Percentiles rank a stretch among this genome's conserved stretches.
These are phyloP conservation scores for Toxostoma redivivum DNA, from an alignment of 2,113 vertebrate species.

Conservation along the genomic window DNA sequence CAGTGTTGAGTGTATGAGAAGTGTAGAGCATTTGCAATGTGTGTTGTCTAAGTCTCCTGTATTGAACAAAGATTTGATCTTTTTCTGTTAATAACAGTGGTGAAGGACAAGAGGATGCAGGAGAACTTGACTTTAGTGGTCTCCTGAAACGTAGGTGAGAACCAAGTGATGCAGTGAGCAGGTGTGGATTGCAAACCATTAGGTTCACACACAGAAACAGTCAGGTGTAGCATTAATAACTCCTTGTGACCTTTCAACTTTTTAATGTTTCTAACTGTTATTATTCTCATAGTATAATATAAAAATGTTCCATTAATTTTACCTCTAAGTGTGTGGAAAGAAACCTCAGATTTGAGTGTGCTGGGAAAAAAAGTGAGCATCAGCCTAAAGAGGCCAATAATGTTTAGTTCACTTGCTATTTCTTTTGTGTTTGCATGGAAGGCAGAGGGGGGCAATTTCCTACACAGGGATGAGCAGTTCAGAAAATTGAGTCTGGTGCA, in stretches of 20 bases:
- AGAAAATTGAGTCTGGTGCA: slow-evolving; percentile 60
- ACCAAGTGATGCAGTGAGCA: slow-evolving; percentile 70
- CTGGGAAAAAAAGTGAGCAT: background rate
- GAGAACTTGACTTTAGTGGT: slow-evolving; percentile 99
- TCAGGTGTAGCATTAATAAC: slow-evolving; percentile 65
- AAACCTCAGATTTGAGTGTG: background rate
- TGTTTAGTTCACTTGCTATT: background rate
- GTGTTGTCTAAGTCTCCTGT: slow-evolving; percentile 61
- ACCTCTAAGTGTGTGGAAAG: background rate
- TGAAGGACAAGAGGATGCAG: slow-evolving; percentile 99
- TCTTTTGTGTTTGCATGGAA: slow-evolving; percentile 47
- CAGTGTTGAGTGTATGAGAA: slow-evolving; percentile 48
- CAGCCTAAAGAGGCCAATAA: background rate
- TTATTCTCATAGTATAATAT: background rate
- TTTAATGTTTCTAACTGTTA: slow-evolving; percentile 21
- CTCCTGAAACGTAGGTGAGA: slow-evolving; percentile 99
- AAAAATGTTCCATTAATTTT: background rate
- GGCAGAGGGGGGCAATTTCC: background rate
- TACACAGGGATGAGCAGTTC: slow-evolving; percentile 61
- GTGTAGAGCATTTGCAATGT: slow-evolving; percentile 59
- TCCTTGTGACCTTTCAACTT: background rate
- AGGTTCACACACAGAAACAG: slow-evolving; percentile 50
- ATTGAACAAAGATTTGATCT: slow-evolving; percentile 86
- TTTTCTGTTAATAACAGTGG: slow-evolving; percentile 93
- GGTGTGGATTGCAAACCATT: slow-evolving; percentile 63